Conservation (phyloP, 2,888 invertebrate species). For the Orthosia gothica region DNA sequence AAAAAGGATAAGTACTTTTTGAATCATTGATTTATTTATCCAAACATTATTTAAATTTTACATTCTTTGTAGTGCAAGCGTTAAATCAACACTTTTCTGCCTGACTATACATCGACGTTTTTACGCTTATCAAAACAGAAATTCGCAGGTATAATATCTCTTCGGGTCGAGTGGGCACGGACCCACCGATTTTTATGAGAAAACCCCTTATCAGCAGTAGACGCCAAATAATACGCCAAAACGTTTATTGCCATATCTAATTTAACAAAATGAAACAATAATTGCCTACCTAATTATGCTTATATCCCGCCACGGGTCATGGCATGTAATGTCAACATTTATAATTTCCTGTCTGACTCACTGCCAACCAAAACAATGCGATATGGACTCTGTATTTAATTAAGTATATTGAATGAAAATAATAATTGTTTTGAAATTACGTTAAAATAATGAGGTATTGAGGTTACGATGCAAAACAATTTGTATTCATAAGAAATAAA, state of each 20-base stretch:
- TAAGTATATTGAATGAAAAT: constrained; percentile 4
- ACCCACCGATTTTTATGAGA: no score
- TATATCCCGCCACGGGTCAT: constrained; percentile 5
- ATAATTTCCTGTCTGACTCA: constrained; percentile 61
- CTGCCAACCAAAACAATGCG: constrained; percentile 19
- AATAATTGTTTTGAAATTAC: constrained; percentile 1
- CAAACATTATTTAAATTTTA: no score
- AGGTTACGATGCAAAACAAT: not conserved
- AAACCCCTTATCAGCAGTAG: not conserved
- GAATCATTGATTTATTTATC: no score
- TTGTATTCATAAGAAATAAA: no score
- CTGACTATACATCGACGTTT: no score
- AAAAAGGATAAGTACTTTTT: no score
- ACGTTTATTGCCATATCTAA: constrained; percentile 14
- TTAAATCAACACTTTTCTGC: no score
- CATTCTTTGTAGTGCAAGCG: no score
- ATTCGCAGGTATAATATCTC: no score
- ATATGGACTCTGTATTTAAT: constrained; percentile 21
- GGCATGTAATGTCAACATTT: constrained; percentile 32
- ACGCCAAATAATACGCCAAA: not conserved
- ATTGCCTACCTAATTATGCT: constrained; percentile 35
- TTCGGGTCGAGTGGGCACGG: no score
- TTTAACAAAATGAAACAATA: constrained; percentile 26
- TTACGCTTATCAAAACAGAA: no score
- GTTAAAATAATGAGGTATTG: not conserved